Base-by-base conservation (phyloP, 1,140 invertebrate species). In the Anthonomus grandis region DNA sequence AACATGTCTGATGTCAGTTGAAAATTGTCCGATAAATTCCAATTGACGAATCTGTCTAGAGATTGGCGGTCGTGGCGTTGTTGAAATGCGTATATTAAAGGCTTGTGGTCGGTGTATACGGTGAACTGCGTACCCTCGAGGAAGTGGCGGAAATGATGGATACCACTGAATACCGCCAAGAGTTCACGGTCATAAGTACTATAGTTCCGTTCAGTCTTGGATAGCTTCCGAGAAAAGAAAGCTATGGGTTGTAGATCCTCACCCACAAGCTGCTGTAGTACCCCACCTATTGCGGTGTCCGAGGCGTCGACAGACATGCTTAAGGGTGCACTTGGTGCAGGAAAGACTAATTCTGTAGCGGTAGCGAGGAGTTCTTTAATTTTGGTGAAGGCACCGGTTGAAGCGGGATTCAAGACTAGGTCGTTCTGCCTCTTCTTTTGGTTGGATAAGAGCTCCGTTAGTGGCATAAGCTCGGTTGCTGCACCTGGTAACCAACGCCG, bases 201-300 rank as follows among this genome's bases (percentile, higher is more conserved):
- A 27, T 72, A 71, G 34, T 67, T 68, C 5, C 12, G 42, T 45
- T 74, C 50, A 3, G 70, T 18, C 10, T 54, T n/a, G 4, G 39
- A 61, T 4, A 76, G 51, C 50, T 69, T 70, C 44, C 63, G 69
- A 8, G 67, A 72, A 49, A 72, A 76, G 57, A 77, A 78, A 8
- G 53, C 70, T 0, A 78, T 51, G 4, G 75, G 75, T 60, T 70
- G 50, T 62, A 67, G 68, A 5, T 47, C n/a, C 6, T 58, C 46
- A 8, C 61, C 21, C n/a, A 41, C 38, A n/a, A 21, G 19, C 59
- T 74, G 70, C 44, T 74, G 61, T 1, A 73, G 37, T 2, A 47
- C 57, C 3, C 53, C 71, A 2, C 67, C 72, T 2, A 69, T 59
- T n/a, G 60, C 49, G 17, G n/a, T 31, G 31, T 65, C 58, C 0